A percentile compares a stretch with the other conserved stretches of the same genome.
phyloP scores from a whole-genome alignment of 2,797 vertebrate genomes.

The Bryconaethiops microstoma region DNA sequence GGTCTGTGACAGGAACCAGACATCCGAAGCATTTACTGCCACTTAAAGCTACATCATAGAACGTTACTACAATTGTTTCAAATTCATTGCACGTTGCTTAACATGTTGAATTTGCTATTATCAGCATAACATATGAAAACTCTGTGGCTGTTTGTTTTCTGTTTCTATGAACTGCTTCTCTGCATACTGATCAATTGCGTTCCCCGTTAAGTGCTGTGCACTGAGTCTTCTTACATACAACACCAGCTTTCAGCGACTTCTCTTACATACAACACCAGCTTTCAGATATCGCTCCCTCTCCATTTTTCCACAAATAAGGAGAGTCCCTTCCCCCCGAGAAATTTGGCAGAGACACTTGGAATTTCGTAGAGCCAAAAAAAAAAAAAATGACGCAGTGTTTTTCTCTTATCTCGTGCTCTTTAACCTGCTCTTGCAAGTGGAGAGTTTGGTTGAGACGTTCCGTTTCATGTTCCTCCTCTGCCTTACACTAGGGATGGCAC shows the following conservation, averaged over 20 bases:
- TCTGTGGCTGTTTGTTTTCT: no score
- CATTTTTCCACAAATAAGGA: constrained; percentile 80
- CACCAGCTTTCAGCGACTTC: constrained; percentile 64
- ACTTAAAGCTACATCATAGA: no score
- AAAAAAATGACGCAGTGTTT: constrained; percentile 37
- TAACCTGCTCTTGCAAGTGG: constrained; percentile 20
- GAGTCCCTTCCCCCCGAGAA: constrained; percentile 71
- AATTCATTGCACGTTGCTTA: no score
- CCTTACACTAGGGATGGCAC: neutral
- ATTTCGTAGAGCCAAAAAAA: constrained; percentile 70
- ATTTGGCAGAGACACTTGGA: constrained; percentile 75
- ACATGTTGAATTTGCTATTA: no score
- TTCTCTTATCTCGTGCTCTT: constrained; percentile 62
- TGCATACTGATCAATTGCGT: neutral
- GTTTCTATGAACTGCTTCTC: no score
- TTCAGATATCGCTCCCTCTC: constrained; percentile 74
- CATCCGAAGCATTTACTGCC: neutral
- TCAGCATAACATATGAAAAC: no score
- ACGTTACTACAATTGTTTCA: no score
- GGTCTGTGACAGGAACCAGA: neutral
- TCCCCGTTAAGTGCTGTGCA: constrained; percentile 36
- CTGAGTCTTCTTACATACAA: constrained; percentile 57
- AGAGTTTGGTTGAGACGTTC: constrained; percentile 24
- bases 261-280: constrained; percentile 46
- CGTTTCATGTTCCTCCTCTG: constrained; percentile 4